phyloP scores from a whole-genome alignment of 1,140 invertebrate species.

The Portunus trituberculatus region DNA sequence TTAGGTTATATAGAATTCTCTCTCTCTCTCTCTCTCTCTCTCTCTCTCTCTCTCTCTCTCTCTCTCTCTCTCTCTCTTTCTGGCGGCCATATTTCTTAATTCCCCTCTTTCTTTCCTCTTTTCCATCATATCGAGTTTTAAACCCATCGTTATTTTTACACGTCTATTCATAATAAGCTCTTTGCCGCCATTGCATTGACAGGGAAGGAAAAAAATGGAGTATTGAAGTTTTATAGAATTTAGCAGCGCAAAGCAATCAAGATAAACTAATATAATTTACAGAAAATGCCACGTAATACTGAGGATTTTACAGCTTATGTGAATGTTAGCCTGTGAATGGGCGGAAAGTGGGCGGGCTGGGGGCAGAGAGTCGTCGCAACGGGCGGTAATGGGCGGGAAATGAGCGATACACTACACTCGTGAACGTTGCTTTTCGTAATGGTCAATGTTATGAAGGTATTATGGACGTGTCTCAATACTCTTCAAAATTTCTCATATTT shows the following conservation, averaged over 20 bases:
- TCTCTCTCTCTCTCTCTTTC: background rate
- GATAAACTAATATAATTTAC: constrained; percentile 14
- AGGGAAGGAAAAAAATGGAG: background rate
- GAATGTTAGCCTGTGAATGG: background rate
- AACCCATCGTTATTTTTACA: background rate
- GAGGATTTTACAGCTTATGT: background rate
- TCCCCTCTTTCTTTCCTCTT: background rate
- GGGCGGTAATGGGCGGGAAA: background rate
- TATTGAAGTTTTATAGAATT: background rate
- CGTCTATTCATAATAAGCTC: background rate
- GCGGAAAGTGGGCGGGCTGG: background rate
- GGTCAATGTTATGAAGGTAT: background rate
- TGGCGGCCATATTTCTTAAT: background rate
- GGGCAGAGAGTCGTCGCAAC: background rate
- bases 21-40: background rate
- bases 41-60: background rate
- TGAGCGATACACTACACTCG: background rate
- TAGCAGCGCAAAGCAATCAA: background rate
- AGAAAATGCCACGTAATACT: background rate
- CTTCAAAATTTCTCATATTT: background rate
- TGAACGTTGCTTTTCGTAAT: background rate
- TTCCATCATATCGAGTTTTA: no score
- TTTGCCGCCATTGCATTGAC: background rate
- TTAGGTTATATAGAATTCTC: background rate
- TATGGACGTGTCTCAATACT: background rate